phyloP scores from a whole-genome alignment of 2,797 vertebrate genomes.

The Oryzias sinensis region DNA sequence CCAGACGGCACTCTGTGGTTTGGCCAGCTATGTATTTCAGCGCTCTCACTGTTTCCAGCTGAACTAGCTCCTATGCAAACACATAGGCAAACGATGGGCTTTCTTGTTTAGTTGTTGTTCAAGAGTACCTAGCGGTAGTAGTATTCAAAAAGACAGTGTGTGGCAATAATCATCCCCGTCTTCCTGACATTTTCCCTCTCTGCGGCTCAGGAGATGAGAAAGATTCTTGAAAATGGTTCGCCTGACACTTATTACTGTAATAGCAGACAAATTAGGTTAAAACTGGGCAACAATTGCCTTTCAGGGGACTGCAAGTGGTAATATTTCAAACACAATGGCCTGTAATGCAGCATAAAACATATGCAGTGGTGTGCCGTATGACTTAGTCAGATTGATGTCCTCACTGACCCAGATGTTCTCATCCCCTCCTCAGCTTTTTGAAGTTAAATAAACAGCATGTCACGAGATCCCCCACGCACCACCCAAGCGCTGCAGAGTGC shows the following conservation, averaged over 20 bases:
- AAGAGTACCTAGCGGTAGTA: slow-evolving; percentile 72
- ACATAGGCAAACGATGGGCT: slow-evolving; percentile 71
- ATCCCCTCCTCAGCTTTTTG: slow-evolving; percentile 63
- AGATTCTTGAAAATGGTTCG: slow-evolving; percentile 50
- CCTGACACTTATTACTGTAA: slow-evolving; percentile 45
- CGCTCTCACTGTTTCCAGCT: slow-evolving; percentile 76
- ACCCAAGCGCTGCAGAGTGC: slow-evolving; percentile 65
- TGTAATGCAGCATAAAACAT: slow-evolving; percentile 32
- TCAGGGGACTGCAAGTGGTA: slow-evolving; percentile 39
- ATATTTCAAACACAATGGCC: slow-evolving; percentile 53
- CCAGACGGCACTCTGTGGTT: slow-evolving; percentile 78
- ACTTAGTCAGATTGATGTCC: slow-evolving; percentile 62
- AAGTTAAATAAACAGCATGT: slow-evolving; percentile 72
- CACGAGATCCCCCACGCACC: slow-evolving; percentile 66
- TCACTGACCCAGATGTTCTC: slow-evolving; percentile 62
- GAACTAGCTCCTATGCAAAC: slow-evolving; percentile 79
- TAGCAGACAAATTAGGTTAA: slow-evolving; percentile 29
- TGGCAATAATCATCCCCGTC: slow-evolving; percentile 56
- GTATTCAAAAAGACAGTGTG: slow-evolving; percentile 77
- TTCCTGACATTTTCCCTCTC: slow-evolving; percentile 43
- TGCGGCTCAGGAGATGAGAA: slow-evolving; percentile 49
- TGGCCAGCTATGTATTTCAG: slow-evolving; percentile 66
- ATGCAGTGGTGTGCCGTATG: slow-evolving; percentile 56
- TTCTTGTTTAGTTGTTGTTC: slow-evolving; percentile 78
- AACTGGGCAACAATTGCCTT: slow-evolving; percentile 29